Evolutionary conservation across 2,888 invertebrate genomes (phyloP).

Genomic region (Cynaeus angustus): DNA sequence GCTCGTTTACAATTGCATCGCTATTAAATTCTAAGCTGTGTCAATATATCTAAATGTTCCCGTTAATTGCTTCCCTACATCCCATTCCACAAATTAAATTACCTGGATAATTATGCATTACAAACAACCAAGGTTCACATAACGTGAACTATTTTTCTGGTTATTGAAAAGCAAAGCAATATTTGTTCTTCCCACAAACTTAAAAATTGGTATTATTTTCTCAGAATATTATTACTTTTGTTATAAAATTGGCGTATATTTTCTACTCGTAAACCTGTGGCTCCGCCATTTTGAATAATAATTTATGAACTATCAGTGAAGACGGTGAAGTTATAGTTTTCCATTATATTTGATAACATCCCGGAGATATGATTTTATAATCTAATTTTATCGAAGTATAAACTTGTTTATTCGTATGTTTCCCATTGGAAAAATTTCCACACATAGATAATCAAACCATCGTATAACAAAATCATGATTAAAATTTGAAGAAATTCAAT

Average conservation of each 20-base stretch:
- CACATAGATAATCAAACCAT: neutral
- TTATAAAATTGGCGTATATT: neutral
- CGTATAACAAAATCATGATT: neutral
- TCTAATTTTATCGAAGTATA: slow-evolving; percentile 18
- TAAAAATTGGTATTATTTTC: too few relatives aligned
- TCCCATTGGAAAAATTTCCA: slow-evolving; percentile 8
- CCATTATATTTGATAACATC: slow-evolving; percentile 8
- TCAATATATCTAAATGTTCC: slow-evolving; percentile 2
- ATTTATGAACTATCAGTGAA: slow-evolving; percentile 17
- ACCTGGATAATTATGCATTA: neutral
- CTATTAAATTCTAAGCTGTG: slow-evolving; percentile 2
- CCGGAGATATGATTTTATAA: slow-evolving; percentile 11
- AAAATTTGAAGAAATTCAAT: neutral
- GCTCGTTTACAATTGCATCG: slow-evolving; percentile 4
- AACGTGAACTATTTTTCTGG: too few relatives aligned
- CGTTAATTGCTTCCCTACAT: neutral
- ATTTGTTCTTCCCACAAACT: neutral
- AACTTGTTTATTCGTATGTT: slow-evolving; percentile 14
- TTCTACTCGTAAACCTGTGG: slow-evolving; percentile 1
- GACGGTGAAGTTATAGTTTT: slow-evolving; percentile 14
- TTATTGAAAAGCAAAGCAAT: neutral
- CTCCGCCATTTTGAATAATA: slow-evolving; percentile 8
- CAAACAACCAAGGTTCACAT: neutral
- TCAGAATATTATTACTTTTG: neutral
- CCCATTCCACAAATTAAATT: neutral